Evolutionary conservation across 1,140 invertebrate species (phyloP).

Genomic region (Pseudomyrmex dendroicus): DNA sequence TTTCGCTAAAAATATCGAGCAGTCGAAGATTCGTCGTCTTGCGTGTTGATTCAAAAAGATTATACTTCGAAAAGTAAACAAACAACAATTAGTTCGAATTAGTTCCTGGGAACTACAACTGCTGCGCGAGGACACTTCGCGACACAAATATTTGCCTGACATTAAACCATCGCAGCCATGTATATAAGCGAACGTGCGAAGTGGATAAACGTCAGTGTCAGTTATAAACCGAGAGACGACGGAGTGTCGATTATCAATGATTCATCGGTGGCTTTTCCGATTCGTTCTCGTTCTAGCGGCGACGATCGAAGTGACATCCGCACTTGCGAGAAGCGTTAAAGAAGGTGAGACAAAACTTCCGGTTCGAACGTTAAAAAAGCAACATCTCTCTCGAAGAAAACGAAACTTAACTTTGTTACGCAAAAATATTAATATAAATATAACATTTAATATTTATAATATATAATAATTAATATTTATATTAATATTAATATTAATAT

Average conservation of each 20-base stretch:
- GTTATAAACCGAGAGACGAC: slow-evolving; percentile 19
- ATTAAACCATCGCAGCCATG: background rate
- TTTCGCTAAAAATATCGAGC: background rate
- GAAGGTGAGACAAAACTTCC: background rate
- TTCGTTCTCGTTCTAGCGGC: background rate
- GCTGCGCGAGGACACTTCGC: slow-evolving; percentile 4
- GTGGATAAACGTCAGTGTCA: slow-evolving; percentile 12
- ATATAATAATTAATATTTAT: too few relatives aligned
- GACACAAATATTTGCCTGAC: slow-evolving; percentile 26
- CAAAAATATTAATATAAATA: too few relatives aligned
- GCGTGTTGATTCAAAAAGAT: slow-evolving; percentile 1
- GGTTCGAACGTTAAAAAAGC: background rate
- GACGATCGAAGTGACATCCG: background rate
- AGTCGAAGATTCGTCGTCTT: background rate
- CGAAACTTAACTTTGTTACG: background rate
- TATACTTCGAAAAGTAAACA: background rate
- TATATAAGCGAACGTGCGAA: slow-evolving; percentile 28
- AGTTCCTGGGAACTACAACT: slow-evolving; percentile 21
- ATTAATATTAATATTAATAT: too few relatives aligned
- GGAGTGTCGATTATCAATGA: slow-evolving; percentile 36
- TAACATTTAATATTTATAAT: too few relatives aligned
- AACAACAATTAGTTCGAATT: slow-evolving; percentile 38
- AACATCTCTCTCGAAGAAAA: background rate
- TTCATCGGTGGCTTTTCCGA: background rate
- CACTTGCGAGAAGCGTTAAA: slow-evolving; percentile 8